A percentile compares a stretch with the other conserved stretches of the same genome.
Evolutionary conservation across 2,888 invertebrate species (phyloP).

Genomic region (Bruchidius siliquastri): DNA sequence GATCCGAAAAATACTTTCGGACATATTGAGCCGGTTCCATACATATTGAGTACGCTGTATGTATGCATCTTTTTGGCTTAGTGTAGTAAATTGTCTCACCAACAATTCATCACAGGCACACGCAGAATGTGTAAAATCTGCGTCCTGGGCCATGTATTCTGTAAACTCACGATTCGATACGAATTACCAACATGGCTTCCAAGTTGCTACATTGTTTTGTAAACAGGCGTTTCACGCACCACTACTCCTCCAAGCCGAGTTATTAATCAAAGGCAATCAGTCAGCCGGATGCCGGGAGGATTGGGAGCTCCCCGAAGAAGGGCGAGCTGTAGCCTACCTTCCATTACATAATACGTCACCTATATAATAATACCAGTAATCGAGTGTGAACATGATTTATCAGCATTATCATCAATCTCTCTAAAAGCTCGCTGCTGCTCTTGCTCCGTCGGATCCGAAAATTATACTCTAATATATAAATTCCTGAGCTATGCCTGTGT

Average conservation of each 20-base stretch:
- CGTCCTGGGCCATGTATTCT: no score
- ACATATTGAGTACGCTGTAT: no score
- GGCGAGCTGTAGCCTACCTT: background rate
- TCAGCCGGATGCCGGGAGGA: background rate
- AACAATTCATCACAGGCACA: no score
- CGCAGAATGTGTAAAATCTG: no score
- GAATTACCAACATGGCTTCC: background rate
- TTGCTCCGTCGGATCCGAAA: slow-evolving; percentile 5
- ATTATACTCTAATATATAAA: slow-evolving; percentile 19
- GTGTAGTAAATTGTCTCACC: no score
- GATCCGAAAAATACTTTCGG: no score
- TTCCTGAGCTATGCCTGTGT: slow-evolving; percentile 2
- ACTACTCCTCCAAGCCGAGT: background rate
- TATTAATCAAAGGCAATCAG: background rate
- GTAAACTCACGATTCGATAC: background rate
- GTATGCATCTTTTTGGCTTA: no score
- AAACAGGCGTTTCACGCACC: background rate
- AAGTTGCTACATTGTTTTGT: background rate
- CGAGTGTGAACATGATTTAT: slow-evolving; percentile 11
- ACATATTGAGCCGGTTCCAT: no score
- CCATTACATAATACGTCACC: slow-evolving; percentile 4
- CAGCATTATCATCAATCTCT: slow-evolving; percentile 15
- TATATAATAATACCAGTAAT: slow-evolving; percentile 9
- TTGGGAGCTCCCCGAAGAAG: background rate
- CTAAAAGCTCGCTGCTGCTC: slow-evolving; percentile 13